Conservation (phyloP, 1,140 invertebrate species). For the Myzus persicae region DNA sequence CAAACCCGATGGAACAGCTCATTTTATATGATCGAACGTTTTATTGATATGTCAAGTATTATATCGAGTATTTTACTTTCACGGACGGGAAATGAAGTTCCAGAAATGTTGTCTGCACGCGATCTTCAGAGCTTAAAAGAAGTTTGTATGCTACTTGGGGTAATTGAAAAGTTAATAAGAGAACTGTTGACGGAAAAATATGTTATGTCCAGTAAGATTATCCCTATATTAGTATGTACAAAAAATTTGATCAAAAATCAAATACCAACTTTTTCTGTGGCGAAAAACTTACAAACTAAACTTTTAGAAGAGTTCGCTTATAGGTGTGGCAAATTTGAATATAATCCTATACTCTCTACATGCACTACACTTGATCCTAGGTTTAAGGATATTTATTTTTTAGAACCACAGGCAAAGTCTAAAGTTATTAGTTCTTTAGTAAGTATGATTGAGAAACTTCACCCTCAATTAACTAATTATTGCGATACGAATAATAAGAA, state of each 20-base stretch:
- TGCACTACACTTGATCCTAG: conserved; percentile 64
- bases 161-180: conserved; percentile 64
- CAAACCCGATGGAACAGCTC: conserved; percentile 61
- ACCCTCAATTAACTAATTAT: not conserved
- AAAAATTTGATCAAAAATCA: conserved; percentile 62
- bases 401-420: conserved; percentile 53
- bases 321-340: conserved; percentile 63
- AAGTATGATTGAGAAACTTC: not conserved
- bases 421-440: conserved; percentile 15
- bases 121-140: conserved; percentile 63
- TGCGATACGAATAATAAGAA: not conserved
- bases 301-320: conserved; percentile 61
- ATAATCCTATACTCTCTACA: conserved; percentile 63
- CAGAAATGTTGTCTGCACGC: conserved; percentile 63
- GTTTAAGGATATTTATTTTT: conserved; percentile 61
- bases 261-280: conserved; percentile 31
- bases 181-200: conserved; percentile 65
- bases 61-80: not conserved
- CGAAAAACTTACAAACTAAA: conserved; percentile 61
- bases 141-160: conserved; percentile 63
- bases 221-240: conserved; percentile 63
- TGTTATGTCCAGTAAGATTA: conserved; percentile 64
- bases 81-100: not conserved
- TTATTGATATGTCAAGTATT: conserved; percentile 39
- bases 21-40: conserved; percentile 61